Base-by-base conservation (phyloP, 2,113 vertebrate species). In the Cebus imitator region DNA sequence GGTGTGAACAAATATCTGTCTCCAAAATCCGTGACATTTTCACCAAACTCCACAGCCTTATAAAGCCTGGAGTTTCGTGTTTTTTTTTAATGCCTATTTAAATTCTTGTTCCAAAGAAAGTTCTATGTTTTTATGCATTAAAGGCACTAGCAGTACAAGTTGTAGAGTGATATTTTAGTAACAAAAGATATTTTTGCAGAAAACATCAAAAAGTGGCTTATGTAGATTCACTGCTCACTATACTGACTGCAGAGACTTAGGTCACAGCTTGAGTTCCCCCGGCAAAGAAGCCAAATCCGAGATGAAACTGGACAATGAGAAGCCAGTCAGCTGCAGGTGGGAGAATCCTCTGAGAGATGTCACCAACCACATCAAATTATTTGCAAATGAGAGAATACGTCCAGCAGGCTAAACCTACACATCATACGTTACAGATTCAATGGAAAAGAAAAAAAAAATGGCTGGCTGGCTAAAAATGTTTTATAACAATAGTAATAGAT, bases 91-190 rank as follows among this genome's bases (percentile, higher is more conserved):
- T 48, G 40, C 45, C 79, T 45, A 52, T 87, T 89, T 91, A 79
- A 83, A 90, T 96, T 85, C 55, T 86, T 27, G 6, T 64, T 80
- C 84, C 84, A 70, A 95, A 92, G 61, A 76, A 23, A 45, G 14
- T 50, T 57, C 76, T 48, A 10, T 87, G 82, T 93, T 91, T 92
- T 89, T 40, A 75, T 43, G 61, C 64, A 72, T 61, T 61, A 8
- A 12, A 96, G 75, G 86, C 40, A 83, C 14, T 13, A 70, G 50
- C 48, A 76, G 61, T 66, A 11, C 40, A 87, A 90, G 90, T 72
- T 79, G 73, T 50, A 90, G 58, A 66, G 70, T 84, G 79, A 16
- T 87, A 92, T 91, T 96, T 96, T 87, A 87, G 95, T 89, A 91
- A 89, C 52, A 75, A 94, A 87, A 43, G 64, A 45, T 87, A 86